A percentile compares a stretch with the other conserved stretches of the same genome.
Evolutionary conservation across 2,797 vertebrate species (phyloP).

Genomic region (Mustela erminea): DNA sequence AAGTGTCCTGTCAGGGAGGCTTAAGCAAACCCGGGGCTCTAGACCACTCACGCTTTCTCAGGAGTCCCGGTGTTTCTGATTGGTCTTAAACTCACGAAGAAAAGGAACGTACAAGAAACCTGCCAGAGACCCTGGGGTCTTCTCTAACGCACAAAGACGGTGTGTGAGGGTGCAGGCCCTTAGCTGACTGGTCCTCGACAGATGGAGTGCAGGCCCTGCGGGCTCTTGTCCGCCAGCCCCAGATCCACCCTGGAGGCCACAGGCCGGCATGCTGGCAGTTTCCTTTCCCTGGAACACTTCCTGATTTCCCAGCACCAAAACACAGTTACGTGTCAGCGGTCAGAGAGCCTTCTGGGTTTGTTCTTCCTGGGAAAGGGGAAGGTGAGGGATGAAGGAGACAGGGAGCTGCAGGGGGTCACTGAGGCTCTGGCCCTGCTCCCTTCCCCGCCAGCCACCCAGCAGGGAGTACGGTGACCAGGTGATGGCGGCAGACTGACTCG

Average conservation of each 20-base stretch:
- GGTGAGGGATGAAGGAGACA: background rate
- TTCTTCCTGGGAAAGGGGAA: slow-evolving; percentile 46
- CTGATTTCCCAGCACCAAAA: slow-evolving; percentile 48
- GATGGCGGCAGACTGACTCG: background rate
- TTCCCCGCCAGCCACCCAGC: too few species aligned
- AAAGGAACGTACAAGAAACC: background rate
- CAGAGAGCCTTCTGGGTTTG: slow-evolving; percentile 29
- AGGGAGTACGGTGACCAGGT: background rate
- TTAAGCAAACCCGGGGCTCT: background rate
- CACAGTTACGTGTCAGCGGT: background rate
- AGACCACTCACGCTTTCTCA: background rate
- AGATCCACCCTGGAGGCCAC: accelerated
- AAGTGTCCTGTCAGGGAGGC: background rate
- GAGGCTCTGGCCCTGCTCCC: background rate
- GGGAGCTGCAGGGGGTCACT: background rate
- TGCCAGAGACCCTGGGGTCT: background rate
- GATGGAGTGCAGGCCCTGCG: too few species aligned
- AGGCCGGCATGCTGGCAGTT: background rate
- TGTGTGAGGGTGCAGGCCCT: too few species aligned
- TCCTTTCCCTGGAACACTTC: slow-evolving; percentile 44
- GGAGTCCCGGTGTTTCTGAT: background rate
- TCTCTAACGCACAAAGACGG: background rate
- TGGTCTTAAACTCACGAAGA: background rate
- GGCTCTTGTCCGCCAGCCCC: background rate
- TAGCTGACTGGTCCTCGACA: background rate